Evolutionary conservation across 2,797 vertebrate species (phyloP), one percentile per base, ranked within the genome.

Genomic region (Triplophysa yarkandensis): DNA sequence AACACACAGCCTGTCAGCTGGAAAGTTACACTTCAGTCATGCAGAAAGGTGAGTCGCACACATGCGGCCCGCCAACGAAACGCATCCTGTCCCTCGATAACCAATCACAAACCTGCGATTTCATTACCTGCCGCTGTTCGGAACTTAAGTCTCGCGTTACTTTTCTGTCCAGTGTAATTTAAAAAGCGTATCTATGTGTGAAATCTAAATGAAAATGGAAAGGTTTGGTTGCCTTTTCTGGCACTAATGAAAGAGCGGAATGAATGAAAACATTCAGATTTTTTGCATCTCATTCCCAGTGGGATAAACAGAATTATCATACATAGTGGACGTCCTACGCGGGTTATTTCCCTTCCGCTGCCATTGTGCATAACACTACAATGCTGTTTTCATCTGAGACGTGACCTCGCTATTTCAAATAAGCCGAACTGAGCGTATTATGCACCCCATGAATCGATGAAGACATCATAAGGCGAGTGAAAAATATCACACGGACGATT

Each of bases 1-100:
- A 34, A 48, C 55, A 71, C 28, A 57, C n/a, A 34, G n/a, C 19
- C 68, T 27, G 57, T 71, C 55, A 61, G 46, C 55, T 61, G 57
- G 69, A 71, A 71, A 62, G 43, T 27, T 62, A 50, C 44, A 62
- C 32, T 43, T 71, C 69, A 71, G 43, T 71, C 57, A 19, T 62
- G 57, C 43, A 50, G 43, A 71, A 71, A 71, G 57, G 19, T 34
- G 46, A 58, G 55, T 46, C 13, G 0, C n/a, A 17, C 7, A 61
- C 55, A 10, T 7, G 19, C 41, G n/a, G 30, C 39, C 7, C 39
- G 6, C 6, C 8, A 23, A 50, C 34, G 16, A 41, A 55, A 55
- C 34, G 30, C 52, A 57, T 25, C 4, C 17, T 11, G 6, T 60
- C 14, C 3, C 14, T 48, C 55, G 60, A 61, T 61, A 62, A 36